Percentiles rank a stretch among this genome's conserved stretches.
These are phyloP conservation scores for Anoplopoma fimbria DNA, from an alignment of 2,113 vertebrate species.

Conservation along the genomic window DNA sequence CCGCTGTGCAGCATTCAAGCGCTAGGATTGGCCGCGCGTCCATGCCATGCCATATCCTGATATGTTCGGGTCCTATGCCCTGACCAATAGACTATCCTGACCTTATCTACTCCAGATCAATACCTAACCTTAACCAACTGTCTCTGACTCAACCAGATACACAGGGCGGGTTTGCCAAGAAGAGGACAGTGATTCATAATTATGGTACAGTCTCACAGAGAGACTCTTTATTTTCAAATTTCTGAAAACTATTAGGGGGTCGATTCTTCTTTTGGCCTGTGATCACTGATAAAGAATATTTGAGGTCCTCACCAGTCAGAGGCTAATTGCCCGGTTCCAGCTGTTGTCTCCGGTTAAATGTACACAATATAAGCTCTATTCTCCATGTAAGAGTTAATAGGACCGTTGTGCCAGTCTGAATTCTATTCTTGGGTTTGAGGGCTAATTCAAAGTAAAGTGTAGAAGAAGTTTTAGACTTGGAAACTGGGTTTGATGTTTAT, in stretches of 20 bases:
- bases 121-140: neutral
- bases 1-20: neutral
- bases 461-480: neutral
- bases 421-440: neutral
- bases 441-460: slow-evolving; percentile 9
- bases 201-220: too few species aligned
- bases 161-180: too few species aligned
- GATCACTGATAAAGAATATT: neutral
- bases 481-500: neutral
- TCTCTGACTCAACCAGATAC: too few species aligned
- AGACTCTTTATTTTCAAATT: neutral
- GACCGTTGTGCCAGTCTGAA: neutral
- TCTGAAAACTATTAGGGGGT: neutral
- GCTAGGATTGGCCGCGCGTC: neutral
- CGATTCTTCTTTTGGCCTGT: neutral
- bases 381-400: neutral
- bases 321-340: neutral
- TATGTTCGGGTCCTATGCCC: neutral
- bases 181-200: too few species aligned
- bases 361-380: neutral
- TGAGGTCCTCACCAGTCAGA: neutral
- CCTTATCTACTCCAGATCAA: too few species aligned
- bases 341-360: neutral
- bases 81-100: neutral
- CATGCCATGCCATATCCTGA: too few species aligned